phyloP scores from a whole-genome alignment of 2,888 invertebrate genomes.

The Cremastinae sp. region DNA sequence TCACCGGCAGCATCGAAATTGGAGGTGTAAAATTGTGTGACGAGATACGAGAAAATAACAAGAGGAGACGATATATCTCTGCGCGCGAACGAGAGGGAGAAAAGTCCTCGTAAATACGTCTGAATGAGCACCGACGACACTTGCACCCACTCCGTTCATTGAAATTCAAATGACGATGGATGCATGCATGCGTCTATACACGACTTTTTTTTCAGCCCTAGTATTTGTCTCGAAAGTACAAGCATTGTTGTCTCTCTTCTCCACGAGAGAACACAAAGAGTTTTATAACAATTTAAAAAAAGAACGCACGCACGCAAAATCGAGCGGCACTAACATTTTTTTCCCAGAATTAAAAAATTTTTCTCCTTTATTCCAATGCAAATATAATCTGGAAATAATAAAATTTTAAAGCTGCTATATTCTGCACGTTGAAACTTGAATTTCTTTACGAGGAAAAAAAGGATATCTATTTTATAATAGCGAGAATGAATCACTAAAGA shows the following conservation, averaged over 20 bases:
- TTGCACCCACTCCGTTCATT: conserved; percentile 78
- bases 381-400: too few relatives aligned
- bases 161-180: conserved; percentile 75
- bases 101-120: conserved; percentile 59
- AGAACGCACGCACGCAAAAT: too few relatives aligned
- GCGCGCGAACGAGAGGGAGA: conserved; percentile 8
- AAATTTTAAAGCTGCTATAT: too few relatives aligned
- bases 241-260: conserved; percentile 1
- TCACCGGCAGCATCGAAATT: conserved; percentile 47
- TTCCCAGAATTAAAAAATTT: too few relatives aligned
- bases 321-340: too few relatives aligned
- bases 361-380: too few relatives aligned
- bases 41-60: conserved; percentile 20
- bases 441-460: background rate
- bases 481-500: conserved; percentile 54
- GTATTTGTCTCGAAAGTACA: conserved; percentile 5
- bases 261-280: background rate
- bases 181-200: conserved; percentile 1
- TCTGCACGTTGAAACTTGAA: background rate
- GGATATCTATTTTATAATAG: conserved; percentile 74
- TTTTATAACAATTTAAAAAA: too few relatives aligned
- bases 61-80: conserved; percentile 18
- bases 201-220: background rate
- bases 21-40: conserved; percentile 26
- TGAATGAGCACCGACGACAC: conserved; percentile 74